phyloP scores from a whole-genome alignment of 2,888 invertebrate genomes.

The Erebia epiphron region DNA sequence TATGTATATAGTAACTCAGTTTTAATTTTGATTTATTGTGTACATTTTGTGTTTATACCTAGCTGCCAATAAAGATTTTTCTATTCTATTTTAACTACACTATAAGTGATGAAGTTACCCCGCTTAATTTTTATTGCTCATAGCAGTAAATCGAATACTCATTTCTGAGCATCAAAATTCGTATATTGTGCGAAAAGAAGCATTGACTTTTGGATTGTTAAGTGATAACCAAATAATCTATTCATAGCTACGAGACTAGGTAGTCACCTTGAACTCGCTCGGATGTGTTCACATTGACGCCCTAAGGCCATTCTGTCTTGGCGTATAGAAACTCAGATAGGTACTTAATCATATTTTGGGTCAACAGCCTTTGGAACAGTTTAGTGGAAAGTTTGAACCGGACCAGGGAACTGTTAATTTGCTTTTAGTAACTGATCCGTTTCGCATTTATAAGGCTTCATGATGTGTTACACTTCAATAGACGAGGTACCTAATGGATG shows the following conservation, averaged over 20 bases:
- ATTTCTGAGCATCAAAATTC: conserved; percentile 44
- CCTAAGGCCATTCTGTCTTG: conserved; percentile 39
- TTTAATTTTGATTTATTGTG: no score
- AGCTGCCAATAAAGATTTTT: no score
- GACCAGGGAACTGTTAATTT: conserved; percentile 32
- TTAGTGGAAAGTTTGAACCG: conserved; percentile 25
- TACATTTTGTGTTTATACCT: no score
- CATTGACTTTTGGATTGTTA: conserved; percentile 29
- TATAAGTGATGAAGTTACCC: background rate
- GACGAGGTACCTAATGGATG: conserved; percentile 30
- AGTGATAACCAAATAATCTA: conserved; percentile 48
- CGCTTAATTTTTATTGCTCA: background rate
- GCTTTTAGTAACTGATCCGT: conserved; percentile 36
- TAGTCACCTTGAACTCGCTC: conserved; percentile 67
- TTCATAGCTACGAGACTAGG: conserved; percentile 33
- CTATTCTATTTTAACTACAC: background rate
- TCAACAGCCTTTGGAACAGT: conserved; percentile 32
- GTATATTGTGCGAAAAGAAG: conserved; percentile 23
- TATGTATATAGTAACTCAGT: no score
- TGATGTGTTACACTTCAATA: conserved; percentile 35
- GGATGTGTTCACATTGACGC: conserved; percentile 58
- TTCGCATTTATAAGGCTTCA: conserved; percentile 32
- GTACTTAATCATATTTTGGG: conserved; percentile 30
- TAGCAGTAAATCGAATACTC: background rate
- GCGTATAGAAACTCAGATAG: conserved; percentile 26